Conservation (phyloP, 2,113 vertebrate species). For the Excalfactoria chinensis region DNA sequence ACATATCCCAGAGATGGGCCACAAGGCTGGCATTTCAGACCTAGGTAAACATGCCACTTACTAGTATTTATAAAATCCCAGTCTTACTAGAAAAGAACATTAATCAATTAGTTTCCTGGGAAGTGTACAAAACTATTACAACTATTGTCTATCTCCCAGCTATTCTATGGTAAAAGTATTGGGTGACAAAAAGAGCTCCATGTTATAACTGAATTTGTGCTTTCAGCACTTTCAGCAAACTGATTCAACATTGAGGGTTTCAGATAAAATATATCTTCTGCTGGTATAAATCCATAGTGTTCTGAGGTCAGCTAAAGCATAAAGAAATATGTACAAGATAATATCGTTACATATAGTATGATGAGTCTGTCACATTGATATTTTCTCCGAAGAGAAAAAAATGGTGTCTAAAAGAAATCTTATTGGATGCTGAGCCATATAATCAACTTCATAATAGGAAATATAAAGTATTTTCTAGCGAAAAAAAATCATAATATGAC, state of each 20-base stretch:
- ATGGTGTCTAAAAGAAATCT: not conserved
- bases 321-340: not conserved
- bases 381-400: not conserved
- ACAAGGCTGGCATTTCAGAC: not conserved
- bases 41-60: not conserved
- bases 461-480: not conserved
- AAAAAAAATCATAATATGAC: not conserved
- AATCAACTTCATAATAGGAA: not conserved
- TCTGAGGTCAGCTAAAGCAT: not conserved
- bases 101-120: not conserved
- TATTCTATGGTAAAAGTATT: not conserved
- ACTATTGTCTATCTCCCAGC: not conserved
- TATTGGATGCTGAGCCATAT: not conserved
- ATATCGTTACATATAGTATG: not conserved
- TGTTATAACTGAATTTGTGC: not conserved
- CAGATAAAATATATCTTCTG: not conserved
- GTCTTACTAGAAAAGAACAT: not conserved
- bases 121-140: not conserved
- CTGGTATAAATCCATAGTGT: not conserved
- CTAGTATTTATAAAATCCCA: not conserved
- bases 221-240: not conserved
- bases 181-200: not conserved
- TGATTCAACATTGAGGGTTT: not conserved
- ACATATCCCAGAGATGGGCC: not conserved
- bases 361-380: not conserved